phyloP scores from a whole-genome alignment of 2,113 vertebrate genomes.

The Poicephalus gulielmi region DNA sequence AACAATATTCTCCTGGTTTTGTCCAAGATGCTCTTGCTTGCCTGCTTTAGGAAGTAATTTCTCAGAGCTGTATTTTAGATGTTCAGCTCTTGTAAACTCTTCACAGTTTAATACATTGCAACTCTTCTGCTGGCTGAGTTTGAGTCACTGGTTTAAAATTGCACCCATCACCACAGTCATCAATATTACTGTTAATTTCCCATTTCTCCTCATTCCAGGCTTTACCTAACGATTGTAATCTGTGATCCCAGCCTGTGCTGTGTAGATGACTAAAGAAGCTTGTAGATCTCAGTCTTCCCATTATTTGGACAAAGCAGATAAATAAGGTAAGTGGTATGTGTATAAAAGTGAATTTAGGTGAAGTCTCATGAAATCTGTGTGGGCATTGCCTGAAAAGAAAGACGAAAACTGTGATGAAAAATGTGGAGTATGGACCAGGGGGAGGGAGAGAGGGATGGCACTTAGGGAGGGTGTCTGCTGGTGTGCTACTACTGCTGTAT shows the following conservation, averaged over 20 bases:
- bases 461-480: not conserved
- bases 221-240: not conserved
- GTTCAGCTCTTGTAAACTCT: slow-evolving; percentile 46
- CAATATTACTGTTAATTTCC: not conserved
- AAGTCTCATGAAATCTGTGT: not conserved
- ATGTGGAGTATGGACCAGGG: not conserved
- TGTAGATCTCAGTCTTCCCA: not conserved
- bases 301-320: not conserved
- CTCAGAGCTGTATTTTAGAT: slow-evolving; percentile 37
- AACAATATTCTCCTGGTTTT: slow-evolving; percentile 74
- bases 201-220: not conserved
- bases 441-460: not conserved
- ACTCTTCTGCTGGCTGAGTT: slow-evolving; percentile 26
- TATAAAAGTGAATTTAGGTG: not conserved
- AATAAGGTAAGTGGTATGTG: not conserved
- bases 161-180: not conserved
- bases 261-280: not conserved
- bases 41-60: slow-evolving; percentile 72
- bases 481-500: not conserved
- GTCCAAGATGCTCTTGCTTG: slow-evolving; percentile 59
- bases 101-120: slow-evolving; percentile 48
- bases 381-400: not conserved
- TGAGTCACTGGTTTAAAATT: slow-evolving; percentile 36
- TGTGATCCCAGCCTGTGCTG: not conserved
- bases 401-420: not conserved